Conservation (phyloP, 2,888 invertebrate genomes). For the Junonia oenone region DNA sequence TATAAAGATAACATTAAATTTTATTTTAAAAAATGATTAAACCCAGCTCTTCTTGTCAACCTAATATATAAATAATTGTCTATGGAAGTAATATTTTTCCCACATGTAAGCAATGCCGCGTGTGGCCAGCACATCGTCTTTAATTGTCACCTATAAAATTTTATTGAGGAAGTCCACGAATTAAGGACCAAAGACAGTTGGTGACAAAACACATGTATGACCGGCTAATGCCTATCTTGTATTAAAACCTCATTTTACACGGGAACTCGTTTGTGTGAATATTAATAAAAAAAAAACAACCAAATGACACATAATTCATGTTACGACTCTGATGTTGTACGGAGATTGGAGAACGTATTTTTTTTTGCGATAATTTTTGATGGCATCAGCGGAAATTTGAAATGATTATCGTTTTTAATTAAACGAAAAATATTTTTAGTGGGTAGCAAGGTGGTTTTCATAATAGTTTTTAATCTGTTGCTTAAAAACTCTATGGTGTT, state of each 20-base stretch:
- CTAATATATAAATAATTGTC: too few species aligned
- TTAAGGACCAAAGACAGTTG: constrained; percentile 42
- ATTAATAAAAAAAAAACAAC: constrained; percentile 19
- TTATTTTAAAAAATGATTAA: too few species aligned
- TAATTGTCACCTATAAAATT: constrained; percentile 66
- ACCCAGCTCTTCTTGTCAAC: too few species aligned
- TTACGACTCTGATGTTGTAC: background rate
- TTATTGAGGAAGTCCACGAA: constrained; percentile 68
- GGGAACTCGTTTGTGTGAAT: constrained; percentile 6
- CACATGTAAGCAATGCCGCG: background rate
- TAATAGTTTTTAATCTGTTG: too few species aligned
- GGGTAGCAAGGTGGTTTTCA: too few species aligned
- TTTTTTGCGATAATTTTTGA: background rate
- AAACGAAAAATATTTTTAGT: too few species aligned
- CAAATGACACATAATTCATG: constrained; percentile 31
- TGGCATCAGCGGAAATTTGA: too few species aligned
- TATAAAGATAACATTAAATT: too few species aligned
- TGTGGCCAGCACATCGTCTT: constrained; percentile 24
- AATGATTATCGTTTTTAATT: too few species aligned
- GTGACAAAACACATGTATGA: constrained; percentile 18
- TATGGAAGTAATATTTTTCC: background rate
- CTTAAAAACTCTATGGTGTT: background rate
- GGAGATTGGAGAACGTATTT: background rate
- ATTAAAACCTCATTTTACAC: constrained; percentile 1
- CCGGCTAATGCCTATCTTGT: background rate